Evolutionary conservation across 1,140 invertebrate genomes (phyloP).

Genomic region (Anagrus nilaparvatae): DNA sequence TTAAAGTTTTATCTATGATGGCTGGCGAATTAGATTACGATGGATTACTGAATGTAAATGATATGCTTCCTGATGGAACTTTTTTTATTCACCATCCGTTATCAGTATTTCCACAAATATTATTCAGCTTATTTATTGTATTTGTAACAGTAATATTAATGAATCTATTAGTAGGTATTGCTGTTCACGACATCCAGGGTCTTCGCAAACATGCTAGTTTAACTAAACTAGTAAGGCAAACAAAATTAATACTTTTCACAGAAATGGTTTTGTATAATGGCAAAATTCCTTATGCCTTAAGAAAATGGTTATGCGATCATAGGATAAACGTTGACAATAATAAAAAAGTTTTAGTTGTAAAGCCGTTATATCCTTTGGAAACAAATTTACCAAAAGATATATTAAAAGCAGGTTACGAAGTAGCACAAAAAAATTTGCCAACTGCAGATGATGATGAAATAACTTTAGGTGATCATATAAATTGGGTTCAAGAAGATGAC

Average conservation of each 20-base stretch:
- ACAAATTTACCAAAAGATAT: slow-evolving; percentile 53
- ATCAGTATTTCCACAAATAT: slow-evolving; percentile 50
- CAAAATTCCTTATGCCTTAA: slow-evolving; percentile 40
- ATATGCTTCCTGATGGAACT: slow-evolving; percentile 24
- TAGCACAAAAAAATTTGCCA: slow-evolving; percentile 42
- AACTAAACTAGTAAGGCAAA: slow-evolving; percentile 55
- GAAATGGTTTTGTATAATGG: slow-evolving; percentile 53
- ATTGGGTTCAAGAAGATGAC: slow-evolving; percentile 25
- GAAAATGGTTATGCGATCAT: slow-evolving; percentile 36
- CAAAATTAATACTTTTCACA: slow-evolving; percentile 55
- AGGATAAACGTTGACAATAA: slow-evolving; percentile 37
- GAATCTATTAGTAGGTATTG: slow-evolving; percentile 60
- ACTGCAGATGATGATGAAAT: slow-evolving; percentile 25
- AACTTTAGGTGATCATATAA: slow-evolving; percentile 22
- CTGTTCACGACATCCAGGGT: slow-evolving; percentile 58
- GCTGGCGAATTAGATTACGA: slow-evolving; percentile 58
- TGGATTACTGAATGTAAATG: slow-evolving; percentile 46
- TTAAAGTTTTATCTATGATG: slow-evolving; percentile 60
- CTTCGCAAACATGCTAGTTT: slow-evolving; percentile 56
- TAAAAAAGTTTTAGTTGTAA: slow-evolving; percentile 46
- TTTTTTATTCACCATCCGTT: slow-evolving; percentile 37
- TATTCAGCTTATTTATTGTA: slow-evolving; percentile 53
- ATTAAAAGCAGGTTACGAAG: slow-evolving; percentile 50
- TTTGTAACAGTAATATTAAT: slow-evolving; percentile 60
- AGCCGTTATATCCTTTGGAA: slow-evolving; percentile 54